Percentiles rank a stretch among this genome's conserved stretches.
Evolutionary conservation across 2,113 vertebrate genomes (phyloP).

Genomic region (Phalacrocorax brasilianus): DNA sequence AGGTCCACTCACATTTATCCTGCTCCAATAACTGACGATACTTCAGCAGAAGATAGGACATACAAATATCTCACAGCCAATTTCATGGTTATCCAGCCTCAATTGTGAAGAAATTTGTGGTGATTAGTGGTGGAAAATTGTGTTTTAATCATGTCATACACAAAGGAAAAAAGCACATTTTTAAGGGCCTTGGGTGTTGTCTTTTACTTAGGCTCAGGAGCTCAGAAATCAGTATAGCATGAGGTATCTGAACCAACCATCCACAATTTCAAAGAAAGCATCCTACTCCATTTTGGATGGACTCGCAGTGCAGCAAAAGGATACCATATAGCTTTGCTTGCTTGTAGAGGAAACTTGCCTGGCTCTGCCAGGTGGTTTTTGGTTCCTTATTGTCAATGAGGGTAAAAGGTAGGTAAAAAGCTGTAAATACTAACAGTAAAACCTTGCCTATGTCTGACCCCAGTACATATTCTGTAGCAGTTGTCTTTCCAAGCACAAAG

Average conservation of each 20-base stretch:
- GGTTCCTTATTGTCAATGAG: background rate
- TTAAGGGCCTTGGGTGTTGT: background rate
- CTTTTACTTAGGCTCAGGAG: background rate
- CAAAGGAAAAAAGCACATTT: background rate
- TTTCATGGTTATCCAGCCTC: background rate
- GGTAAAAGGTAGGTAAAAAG: background rate
- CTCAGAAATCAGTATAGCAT: background rate
- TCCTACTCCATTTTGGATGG: background rate
- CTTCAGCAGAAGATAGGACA: background rate
- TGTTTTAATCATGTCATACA: background rate
- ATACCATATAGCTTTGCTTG: background rate
- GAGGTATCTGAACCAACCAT: background rate
- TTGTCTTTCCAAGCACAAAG: background rate
- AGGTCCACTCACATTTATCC: background rate
- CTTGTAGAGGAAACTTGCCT: background rate
- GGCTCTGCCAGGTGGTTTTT: background rate
- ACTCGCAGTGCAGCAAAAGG: rapidly evolving
- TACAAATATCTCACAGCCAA: background rate
- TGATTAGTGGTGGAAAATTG: background rate
- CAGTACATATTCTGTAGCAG: background rate
- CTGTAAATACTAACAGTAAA: background rate
- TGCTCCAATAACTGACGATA: background rate
- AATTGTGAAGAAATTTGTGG: rapidly evolving
- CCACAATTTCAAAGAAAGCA: rapidly evolving
- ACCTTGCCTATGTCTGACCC: background rate